These are phyloP conservation scores for Phyllotis vaccarum DNA, from an alignment of 2,797 vertebrate species.

Conservation along the genomic window DNA sequence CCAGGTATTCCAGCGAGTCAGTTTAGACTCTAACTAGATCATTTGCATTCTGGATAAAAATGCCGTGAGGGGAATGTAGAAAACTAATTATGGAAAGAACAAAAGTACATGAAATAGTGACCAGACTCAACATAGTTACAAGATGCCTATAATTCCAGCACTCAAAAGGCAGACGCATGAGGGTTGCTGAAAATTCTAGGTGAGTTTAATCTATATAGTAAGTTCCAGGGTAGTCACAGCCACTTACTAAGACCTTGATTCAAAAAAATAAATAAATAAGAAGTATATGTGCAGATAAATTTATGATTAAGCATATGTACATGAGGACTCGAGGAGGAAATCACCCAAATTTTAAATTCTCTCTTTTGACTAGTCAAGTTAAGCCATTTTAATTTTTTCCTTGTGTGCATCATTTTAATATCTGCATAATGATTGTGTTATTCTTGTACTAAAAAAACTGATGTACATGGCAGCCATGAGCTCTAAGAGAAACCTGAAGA, in stretches of 20 bases:
- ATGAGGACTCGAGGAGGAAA: background rate
- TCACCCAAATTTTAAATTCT: background rate
- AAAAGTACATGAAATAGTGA: background rate
- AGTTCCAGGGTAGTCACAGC: background rate
- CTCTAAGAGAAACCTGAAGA: constrained; percentile 40
- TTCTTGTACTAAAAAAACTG: constrained; percentile 1
- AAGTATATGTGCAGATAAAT: background rate
- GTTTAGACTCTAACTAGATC: constrained; percentile 16
- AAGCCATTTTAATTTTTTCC: constrained; percentile 55
- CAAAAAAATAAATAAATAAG: background rate
- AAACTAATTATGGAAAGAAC: constrained; percentile 24
- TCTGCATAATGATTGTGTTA: constrained; percentile 29
- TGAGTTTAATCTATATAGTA: background rate
- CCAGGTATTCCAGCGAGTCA: background rate
- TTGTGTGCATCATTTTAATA: background rate
- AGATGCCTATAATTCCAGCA: background rate
- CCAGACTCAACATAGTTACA: background rate
- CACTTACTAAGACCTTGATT: background rate
- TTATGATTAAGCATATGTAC: background rate
- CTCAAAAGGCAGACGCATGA: background rate
- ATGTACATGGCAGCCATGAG: background rate
- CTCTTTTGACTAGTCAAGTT: background rate
- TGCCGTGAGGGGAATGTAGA: background rate
- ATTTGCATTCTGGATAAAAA: background rate
- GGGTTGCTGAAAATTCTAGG: background rate